Evolutionary conservation across 1,140 invertebrate species (phyloP).

Genomic region (Rhizoglyphus robini): DNA sequence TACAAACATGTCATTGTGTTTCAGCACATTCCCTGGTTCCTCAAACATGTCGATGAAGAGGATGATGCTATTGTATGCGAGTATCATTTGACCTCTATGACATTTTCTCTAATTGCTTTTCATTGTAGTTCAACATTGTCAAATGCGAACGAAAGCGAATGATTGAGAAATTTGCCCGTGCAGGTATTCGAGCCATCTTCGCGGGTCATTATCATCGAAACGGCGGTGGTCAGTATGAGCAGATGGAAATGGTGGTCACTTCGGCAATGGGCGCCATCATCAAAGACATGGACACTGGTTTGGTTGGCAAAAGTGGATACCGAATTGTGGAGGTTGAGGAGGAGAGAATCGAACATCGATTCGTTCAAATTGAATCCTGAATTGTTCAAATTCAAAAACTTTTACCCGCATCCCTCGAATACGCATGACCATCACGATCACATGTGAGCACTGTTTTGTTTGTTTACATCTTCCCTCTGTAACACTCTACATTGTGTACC

Average conservation of each 20-base stretch:
- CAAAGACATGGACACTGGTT: slow-evolving; percentile 32
- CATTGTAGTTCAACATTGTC: slow-evolving; percentile 37
- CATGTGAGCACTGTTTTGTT: no score
- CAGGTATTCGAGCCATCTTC: slow-evolving; percentile 40
- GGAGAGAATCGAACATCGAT: slow-evolving; percentile 33
- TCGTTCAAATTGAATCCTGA: slow-evolving; percentile 23
- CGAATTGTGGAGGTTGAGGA: slow-evolving; percentile 36
- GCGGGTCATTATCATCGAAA: slow-evolving; percentile 46
- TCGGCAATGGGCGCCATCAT: slow-evolving; percentile 42
- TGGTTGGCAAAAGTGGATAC: slow-evolving; percentile 34
- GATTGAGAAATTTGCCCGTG: slow-evolving; percentile 35
- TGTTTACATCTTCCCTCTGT: no score
- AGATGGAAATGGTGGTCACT: slow-evolving; percentile 40
- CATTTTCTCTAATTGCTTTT: neutral
- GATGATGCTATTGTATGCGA: slow-evolving; percentile 14
- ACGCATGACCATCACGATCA: no score
- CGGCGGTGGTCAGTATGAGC: slow-evolving; percentile 36
- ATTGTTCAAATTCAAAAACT: no score
- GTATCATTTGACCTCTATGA: slow-evolving; percentile 1
- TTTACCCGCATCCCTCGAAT: no score
- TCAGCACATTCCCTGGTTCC: slow-evolving; percentile 45
- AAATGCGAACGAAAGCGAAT: slow-evolving; percentile 31
- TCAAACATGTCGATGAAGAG: slow-evolving; percentile 34
- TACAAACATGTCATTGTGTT: slow-evolving; percentile 38
- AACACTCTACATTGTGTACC: no score